These are phyloP conservation scores for Mormyrops boulengeri DNA, from an alignment of 2,797 vertebrate species.

Conservation along the genomic window DNA sequence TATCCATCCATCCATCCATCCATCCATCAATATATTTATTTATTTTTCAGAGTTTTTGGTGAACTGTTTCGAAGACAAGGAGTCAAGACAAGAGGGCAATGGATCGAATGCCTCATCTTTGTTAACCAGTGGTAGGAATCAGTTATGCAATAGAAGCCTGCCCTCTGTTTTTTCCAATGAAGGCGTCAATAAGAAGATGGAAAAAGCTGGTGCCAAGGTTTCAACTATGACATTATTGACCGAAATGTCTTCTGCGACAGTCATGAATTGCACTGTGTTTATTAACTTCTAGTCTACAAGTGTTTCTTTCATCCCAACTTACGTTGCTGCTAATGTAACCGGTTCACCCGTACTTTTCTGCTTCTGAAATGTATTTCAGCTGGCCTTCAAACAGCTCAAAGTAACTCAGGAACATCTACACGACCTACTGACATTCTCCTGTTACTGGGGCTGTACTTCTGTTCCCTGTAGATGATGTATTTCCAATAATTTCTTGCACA, in stretches of 20 bases:
- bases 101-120: background rate
- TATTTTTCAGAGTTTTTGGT: background rate
- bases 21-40: background rate
- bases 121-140: background rate
- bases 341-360: background rate
- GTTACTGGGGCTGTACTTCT: background rate
- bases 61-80: background rate
- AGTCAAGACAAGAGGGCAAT: too few species aligned
- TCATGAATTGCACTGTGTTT: background rate
- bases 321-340: background rate
- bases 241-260: background rate
- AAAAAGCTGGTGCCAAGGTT: background rate
- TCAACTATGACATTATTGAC: background rate
- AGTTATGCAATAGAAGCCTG: background rate
- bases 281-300: background rate
- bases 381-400: background rate
- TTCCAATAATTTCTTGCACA: background rate
- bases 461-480: background rate
- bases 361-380: background rate
- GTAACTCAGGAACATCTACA: too few species aligned
- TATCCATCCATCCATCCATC: background rate
- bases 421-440: too few species aligned
- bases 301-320: background rate
- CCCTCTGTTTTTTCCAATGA: background rate
- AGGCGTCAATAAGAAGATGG: background rate